Percentiles rank a stretch among this genome's conserved stretches.
Evolutionary conservation across 2,888 invertebrate genomes (phyloP).

Genomic region (Rhimphoctona megacephalus): DNA sequence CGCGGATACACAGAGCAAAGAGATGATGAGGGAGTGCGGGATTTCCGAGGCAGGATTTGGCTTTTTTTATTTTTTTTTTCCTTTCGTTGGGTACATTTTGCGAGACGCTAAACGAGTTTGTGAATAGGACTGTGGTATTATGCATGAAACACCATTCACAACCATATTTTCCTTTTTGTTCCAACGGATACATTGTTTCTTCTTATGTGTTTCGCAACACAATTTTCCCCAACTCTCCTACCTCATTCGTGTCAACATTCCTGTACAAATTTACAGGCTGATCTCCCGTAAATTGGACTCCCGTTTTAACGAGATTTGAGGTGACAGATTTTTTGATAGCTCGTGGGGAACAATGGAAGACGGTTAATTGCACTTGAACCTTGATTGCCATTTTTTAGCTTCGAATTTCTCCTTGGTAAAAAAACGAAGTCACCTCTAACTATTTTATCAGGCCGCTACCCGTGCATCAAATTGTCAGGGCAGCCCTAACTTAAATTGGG

Average conservation of each 20-base stretch:
- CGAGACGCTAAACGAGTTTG: conserved; percentile 23
- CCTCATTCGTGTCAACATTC: neutral
- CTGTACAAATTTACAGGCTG: conserved; percentile 9
- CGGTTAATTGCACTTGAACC: conserved; percentile 3
- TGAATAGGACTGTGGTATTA: conserved; percentile 39
- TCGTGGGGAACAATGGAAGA: neutral
- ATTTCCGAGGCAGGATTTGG: neutral
- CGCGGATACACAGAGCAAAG: conserved; percentile 1
- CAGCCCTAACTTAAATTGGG: no score
- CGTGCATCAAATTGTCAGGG: no score
- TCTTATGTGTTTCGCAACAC: conserved; percentile 35
- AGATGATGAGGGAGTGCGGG: conserved; percentile 2
- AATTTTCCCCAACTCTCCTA: neutral
- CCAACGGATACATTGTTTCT: conserved; percentile 49
- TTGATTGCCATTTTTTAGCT: neutral
- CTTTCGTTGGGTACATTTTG: conserved; percentile 25
- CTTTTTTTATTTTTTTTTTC: neutral
- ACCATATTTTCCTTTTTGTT: conserved; percentile 56
- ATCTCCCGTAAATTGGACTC: conserved; percentile 6
- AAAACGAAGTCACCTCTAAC: neutral
- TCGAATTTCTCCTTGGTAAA: neutral
- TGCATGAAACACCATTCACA: conserved; percentile 44
- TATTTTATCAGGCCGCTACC: neutral
- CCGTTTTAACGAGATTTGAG: conserved; percentile 4
- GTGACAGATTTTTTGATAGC: neutral